A percentile compares a stretch with the other conserved stretches of the same genome.
Evolutionary conservation across 92 coral and sea anemone species (phyloP).

Genomic region (Blastomussa wellsi): DNA sequence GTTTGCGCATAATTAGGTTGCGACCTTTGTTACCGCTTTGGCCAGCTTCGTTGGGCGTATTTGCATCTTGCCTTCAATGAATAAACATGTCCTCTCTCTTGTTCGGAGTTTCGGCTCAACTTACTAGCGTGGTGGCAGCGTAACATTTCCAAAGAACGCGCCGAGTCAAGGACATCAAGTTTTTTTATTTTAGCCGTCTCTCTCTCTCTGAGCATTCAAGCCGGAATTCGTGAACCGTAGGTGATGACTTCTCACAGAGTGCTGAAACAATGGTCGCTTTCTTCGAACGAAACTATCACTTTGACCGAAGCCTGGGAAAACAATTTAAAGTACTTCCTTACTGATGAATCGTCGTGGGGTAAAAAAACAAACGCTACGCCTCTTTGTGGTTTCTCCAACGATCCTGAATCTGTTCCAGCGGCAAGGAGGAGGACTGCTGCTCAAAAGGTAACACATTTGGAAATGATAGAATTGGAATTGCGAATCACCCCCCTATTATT

Average conservation of each 20-base stretch:
- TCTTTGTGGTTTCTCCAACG: conserved; percentile 24
- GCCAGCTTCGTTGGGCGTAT: no score
- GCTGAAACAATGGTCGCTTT: conserved; percentile 56
- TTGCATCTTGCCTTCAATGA: no score
- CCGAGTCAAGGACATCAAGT: conserved; percentile 11
- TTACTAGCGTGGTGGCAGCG: conserved; percentile 20
- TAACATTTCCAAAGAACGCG: background rate
- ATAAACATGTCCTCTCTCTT: no score
- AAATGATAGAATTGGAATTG: background rate
- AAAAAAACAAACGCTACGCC: conserved; percentile 44
- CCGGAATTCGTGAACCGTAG: background rate
- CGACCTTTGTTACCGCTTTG: no score
- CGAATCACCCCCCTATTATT: background rate
- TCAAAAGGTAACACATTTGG: conserved; percentile 27
- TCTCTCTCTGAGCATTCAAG: conserved; percentile 11
- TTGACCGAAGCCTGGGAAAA: conserved; percentile 53
- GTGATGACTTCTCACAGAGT: conserved; percentile 40
- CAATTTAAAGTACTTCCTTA: conserved; percentile 41
- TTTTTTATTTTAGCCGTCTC: background rate
- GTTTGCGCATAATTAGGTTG: no score
- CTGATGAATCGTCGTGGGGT: conserved; percentile 38
- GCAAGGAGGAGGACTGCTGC: conserved; percentile 53
- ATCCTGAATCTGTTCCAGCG: conserved; percentile 48
- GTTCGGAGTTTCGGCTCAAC: no score
- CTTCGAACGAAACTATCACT: conserved; percentile 56